Evolutionary conservation across 2,888 invertebrate genomes (phyloP).

Genomic region (Chydorus sphaericus): DNA sequence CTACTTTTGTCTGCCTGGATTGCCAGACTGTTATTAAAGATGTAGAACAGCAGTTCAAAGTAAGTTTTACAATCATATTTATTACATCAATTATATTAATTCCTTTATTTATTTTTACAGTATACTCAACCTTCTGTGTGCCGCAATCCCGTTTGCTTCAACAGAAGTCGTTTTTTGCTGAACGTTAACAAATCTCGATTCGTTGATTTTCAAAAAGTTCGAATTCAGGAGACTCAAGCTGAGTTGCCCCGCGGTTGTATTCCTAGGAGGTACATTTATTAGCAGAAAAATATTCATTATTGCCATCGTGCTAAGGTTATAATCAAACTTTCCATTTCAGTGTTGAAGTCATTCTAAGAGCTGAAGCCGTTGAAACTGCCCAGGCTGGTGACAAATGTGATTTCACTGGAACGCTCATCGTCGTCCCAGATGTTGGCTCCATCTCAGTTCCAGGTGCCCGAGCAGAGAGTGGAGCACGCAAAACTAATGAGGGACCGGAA

Average conservation of each 20-base stretch:
- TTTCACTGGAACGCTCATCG: conserved; percentile 89
- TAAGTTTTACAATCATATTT: conserved; percentile 26
- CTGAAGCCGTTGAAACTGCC: conserved; percentile 90
- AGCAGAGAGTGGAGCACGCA: conserved; percentile 62
- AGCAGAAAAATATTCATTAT: not conserved
- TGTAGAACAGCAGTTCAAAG: conserved; percentile 97
- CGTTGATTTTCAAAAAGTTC: conserved; percentile 94
- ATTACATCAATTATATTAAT: conserved; percentile 15
- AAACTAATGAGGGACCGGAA: conserved; percentile 48
- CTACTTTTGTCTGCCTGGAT: conserved; percentile 84
- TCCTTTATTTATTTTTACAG: conserved; percentile 31
- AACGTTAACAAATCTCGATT: conserved; percentile 88
- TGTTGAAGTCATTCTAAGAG: conserved; percentile 83
- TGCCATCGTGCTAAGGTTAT: not conserved
- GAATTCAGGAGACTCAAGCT: conserved; percentile 94
- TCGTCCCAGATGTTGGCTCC: conserved; percentile 88
- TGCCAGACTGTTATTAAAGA: conserved; percentile 87
- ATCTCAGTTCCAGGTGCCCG: conserved; percentile 72
- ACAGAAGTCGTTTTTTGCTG: conserved; percentile 74
- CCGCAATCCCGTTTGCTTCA: conserved; percentile 87
- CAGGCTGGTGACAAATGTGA: conserved; percentile 78
- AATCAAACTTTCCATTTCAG: conserved; percentile 26
- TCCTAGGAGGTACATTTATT: conserved; percentile 53
- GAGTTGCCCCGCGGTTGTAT: conserved; percentile 94
- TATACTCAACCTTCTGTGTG: conserved; percentile 91